Base-by-base conservation (phyloP, 1,140 invertebrate species). In the Diachasmimorpha longicaudata region DNA sequence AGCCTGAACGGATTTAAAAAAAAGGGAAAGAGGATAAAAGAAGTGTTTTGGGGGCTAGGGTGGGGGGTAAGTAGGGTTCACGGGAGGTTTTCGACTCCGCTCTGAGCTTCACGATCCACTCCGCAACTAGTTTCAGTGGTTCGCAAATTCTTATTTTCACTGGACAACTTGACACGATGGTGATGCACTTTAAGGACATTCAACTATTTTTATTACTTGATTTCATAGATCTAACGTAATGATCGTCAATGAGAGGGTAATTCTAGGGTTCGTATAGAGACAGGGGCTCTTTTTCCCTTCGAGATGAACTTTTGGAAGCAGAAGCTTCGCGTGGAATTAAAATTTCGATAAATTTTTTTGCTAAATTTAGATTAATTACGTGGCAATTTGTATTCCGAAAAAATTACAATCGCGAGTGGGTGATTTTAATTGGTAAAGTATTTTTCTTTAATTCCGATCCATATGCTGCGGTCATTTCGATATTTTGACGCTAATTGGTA, bases 21-120 rank as follows among this genome's bases (percentile, higher is more conserved):
- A 81, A 81, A 78, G 76, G 69, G 21, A 25, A 69, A 74, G 25
- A 23, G 69, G 46, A 13, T 16, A 70, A 63, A 68, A 63, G 46
- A 4, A 68, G 19, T 42, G 39, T 14, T 37, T 37, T 16, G 31
- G 16, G n/a, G 25, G n/a, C 25, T 68, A 4, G 80, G 79, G 88
- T 87, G 86, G 88, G 88, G 86, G 87, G 88, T 86, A 89, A 85
- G 88, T 89, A 89, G 86, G 88, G 87, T 89, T 89, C 87, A 88
- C 86, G 80, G 82, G 86, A 89, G 88, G 87, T 88, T 89, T 88
- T 88, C 87, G 87, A 89, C 88, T 89, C 86, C 84, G 84, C 81
- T 84, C 79, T n/a, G 25, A 36, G 31, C 25, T 8, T 63, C 25
- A 78, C 70, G 44, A 72, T 74, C 63, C 23, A 79, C 77, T 81